Evolutionary conservation across 2,888 invertebrate genomes (phyloP), one percentile per base, ranked within the genome.

Genomic region (Dioctria rufipes): DNA sequence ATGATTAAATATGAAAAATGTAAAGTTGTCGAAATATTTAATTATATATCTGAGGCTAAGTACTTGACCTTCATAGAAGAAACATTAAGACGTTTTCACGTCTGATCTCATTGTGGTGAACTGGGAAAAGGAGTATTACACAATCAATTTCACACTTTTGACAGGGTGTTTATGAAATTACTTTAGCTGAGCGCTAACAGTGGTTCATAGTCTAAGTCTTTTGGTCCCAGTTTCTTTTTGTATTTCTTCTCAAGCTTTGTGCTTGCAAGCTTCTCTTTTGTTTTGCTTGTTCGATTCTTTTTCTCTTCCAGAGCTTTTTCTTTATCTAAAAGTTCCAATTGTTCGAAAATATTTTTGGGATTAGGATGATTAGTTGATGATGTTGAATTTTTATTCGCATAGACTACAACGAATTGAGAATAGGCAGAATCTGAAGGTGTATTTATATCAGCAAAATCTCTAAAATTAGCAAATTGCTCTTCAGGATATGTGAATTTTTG

Each of bases 401-500:
- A 96, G 0, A 96, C 95, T 0, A 96, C 94, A 46, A 95, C 95
- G 83, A 93, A 93, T 84, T 96, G 94, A 0, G 96, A 95, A 87
- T 94, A 96, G 5, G 95, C 95, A 2, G 93, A 91, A 86, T 95
- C 95, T 0, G 94, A 92, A 0, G 95, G 95, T 3, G 95, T 93
- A 83, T 96, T 96, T 79, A 96, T 96, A 85, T 96, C 96, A 0
- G 96, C 96, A 86, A 96, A 96, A 87, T 96, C 96, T 85, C 95
- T 92, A 90, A 96, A 96, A 86, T 96, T 95, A 4, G 95, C 95
- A 86, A 96, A 96, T 86, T 96, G 96, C 85, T 96, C 95, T 81
- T 94, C 93, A 42, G 94, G 92, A 84, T 94, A 93, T 75, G 94
- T 94, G 4, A 93, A 93, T 85, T 93, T 92, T 80, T 88, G 86